phyloP scores from a whole-genome alignment of 2,113 vertebrate genomes.

The Catagonus wagneri region DNA sequence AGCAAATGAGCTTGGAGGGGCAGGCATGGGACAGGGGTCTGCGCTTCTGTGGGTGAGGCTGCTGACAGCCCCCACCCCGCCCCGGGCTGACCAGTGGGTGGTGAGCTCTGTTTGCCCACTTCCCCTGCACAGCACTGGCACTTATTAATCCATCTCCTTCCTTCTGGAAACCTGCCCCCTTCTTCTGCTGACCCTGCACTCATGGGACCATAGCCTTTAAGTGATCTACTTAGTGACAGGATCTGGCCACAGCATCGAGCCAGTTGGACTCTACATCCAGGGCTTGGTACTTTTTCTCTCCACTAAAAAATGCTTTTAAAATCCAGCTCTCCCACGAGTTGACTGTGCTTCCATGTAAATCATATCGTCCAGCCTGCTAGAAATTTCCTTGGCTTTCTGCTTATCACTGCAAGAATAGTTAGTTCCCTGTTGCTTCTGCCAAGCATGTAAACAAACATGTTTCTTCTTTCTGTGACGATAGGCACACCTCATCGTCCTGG shows the following conservation, averaged over 20 bases:
- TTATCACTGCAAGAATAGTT: neutral
- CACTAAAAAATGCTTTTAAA: neutral
- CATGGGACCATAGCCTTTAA: neutral
- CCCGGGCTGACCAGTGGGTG: neutral
- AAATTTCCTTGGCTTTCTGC: conserved; percentile 42
- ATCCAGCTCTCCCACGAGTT: neutral
- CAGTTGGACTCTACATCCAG: neutral
- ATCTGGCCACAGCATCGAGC: neutral
- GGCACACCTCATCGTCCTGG: conserved; percentile 88
- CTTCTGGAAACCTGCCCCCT: neutral
- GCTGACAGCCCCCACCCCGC: neutral
- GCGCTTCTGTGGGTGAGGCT: neutral
- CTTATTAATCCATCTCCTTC: neutral
- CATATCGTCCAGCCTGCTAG: neutral
- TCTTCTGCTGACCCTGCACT: neutral
- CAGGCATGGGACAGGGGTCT: neutral
- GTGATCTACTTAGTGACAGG: neutral
- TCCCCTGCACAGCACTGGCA: neutral
- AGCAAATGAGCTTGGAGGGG: neutral
- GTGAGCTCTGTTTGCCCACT: neutral
- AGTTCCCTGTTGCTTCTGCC: neutral
- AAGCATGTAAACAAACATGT: neutral
- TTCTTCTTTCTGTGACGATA: conserved; percentile 68
- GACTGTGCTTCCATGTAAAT: neutral
- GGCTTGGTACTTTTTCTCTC: neutral